Conservation (phyloP, 2,888 invertebrate species). For the Cheiracanthium punctorium region DNA sequence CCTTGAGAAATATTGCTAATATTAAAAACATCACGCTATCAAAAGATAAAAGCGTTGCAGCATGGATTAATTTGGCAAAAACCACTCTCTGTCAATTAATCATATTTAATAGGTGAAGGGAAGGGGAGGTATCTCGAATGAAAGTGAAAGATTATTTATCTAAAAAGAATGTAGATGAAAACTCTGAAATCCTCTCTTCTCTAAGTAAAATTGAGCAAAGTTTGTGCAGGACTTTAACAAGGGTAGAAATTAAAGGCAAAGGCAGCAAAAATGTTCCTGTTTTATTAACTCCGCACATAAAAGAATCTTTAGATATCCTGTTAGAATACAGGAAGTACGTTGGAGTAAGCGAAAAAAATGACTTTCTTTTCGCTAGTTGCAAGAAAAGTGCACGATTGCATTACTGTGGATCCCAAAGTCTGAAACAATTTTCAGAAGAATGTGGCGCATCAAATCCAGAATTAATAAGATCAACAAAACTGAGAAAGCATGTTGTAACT, state of each 20-base stretch:
- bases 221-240: not conserved
- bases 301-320: not conserved
- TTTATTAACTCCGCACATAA: not conserved
- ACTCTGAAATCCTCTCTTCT: not conserved
- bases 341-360: not conserved
- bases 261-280: not conserved
- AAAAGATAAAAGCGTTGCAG: too few relatives aligned
- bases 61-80: not conserved
- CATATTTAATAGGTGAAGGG: slow-evolving; percentile 6
- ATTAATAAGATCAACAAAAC: not conserved
- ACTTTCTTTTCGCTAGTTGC: not conserved
- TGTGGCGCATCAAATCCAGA: not conserved
- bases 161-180: not conserved
- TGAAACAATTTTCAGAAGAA: not conserved
- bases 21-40: too few relatives aligned
- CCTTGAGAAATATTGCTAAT: too few relatives aligned
- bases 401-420: not conserved
- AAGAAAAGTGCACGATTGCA: not conserved
- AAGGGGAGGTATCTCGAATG: not conserved
- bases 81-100: too few relatives aligned
- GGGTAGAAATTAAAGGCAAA: not conserved
- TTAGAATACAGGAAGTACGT: not conserved
- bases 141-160: not conserved
- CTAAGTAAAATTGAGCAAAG: not conserved
- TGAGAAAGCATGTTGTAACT: not conserved